A percentile compares a stretch with the other conserved stretches of the same genome.
Conservation (phyloP, 92 coral and sea anemone genomes). For the Porites divaricata region DNA sequence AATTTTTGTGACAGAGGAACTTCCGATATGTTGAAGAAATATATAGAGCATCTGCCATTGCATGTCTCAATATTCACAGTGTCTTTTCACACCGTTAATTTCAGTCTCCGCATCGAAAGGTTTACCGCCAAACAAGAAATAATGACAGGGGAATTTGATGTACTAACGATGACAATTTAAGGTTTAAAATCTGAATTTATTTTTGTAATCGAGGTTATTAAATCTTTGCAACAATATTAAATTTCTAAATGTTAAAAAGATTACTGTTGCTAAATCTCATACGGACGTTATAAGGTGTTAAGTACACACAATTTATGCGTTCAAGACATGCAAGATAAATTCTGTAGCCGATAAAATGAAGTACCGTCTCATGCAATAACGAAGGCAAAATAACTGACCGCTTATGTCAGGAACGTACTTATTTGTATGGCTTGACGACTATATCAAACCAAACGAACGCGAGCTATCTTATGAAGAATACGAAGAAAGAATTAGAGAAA, state of each 20-base stretch:
- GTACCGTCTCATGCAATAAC: neutral
- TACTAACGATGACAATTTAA: too few relatives aligned
- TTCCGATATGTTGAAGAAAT: too few relatives aligned
- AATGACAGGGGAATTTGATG: neutral
- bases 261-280: neutral
- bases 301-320: neutral
- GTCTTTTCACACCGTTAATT: neutral
- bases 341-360: neutral
- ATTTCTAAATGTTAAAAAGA: neutral
- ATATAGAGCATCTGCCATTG: too few relatives aligned
- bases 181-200: too few relatives aligned
- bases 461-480: neutral
- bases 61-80: too few relatives aligned
- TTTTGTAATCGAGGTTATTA: too few relatives aligned
- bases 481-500: neutral
- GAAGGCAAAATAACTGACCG: neutral
- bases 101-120: neutral
- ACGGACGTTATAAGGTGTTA: neutral
- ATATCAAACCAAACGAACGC: neutral
- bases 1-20: too few relatives aligned
- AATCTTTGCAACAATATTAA: neutral
- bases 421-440: neutral
- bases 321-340: neutral
- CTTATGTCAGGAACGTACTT: neutral
- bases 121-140: neutral